A percentile compares a stretch with the other conserved stretches of the same genome.
phyloP scores from a whole-genome alignment of 2,888 invertebrate species.

The Drosophila lutescens region DNA sequence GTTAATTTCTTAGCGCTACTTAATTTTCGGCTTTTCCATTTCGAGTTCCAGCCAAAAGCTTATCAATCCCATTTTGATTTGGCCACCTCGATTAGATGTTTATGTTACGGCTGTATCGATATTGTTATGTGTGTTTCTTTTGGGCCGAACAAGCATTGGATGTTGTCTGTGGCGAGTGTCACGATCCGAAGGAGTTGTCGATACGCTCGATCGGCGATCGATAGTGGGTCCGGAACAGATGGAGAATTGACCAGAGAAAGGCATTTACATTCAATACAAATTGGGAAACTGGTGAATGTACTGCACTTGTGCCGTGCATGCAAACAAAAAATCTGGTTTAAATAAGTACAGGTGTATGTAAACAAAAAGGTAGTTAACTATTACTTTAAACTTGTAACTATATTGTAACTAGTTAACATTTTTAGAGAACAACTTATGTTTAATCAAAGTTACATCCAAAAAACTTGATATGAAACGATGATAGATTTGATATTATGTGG shows the following conservation, averaged over 20 bases:
- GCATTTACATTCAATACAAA: slow-evolving; percentile 42
- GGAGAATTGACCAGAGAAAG: slow-evolving; percentile 30
- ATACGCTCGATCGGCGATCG: slow-evolving; percentile 66
- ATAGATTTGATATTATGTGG: too few relatives aligned
- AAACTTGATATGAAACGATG: too few relatives aligned
- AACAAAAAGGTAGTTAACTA: too few relatives aligned
- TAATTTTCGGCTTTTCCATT: slow-evolving; percentile 51
- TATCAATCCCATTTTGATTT: slow-evolving; percentile 42
- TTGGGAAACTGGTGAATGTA: slow-evolving; percentile 30
- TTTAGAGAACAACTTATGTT: too few relatives aligned
- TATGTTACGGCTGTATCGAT: slow-evolving; percentile 29
- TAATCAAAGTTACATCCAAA: too few relatives aligned
- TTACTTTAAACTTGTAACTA: too few relatives aligned
- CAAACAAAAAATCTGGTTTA: slow-evolving; percentile 5
- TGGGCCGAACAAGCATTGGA: slow-evolving; percentile 23
- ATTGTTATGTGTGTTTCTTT: slow-evolving; percentile 26
- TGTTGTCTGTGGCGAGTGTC: slow-evolving; percentile 36
- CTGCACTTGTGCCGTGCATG: slow-evolving; percentile 10
- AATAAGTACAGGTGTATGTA: slow-evolving; percentile 10
- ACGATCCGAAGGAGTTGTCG: slow-evolving; percentile 38
- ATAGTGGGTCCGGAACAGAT: slow-evolving; percentile 12
- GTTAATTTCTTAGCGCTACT: slow-evolving; percentile 81
- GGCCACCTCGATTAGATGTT: slow-evolving; percentile 40
- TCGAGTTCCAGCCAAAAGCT: slow-evolving; percentile 8
- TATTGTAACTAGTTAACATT: too few relatives aligned